A percentile compares a stretch with the other conserved stretches of the same genome.
Conservation (phyloP, 2,113 vertebrate genomes). For the Fukomys damarensis region DNA sequence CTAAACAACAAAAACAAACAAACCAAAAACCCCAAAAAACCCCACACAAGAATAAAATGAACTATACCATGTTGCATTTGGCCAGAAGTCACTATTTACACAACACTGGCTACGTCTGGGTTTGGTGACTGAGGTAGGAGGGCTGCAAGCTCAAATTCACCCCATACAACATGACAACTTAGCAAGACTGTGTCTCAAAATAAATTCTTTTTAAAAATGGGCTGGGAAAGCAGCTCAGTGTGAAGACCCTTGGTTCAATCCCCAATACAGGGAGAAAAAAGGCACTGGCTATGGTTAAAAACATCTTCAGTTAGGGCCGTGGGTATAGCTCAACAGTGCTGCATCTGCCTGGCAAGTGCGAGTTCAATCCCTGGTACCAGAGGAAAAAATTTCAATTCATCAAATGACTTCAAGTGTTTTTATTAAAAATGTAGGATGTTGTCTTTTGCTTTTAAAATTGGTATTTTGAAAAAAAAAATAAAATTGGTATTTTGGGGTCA, state of each 20-base stretch:
- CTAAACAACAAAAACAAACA: neutral
- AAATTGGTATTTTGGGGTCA: too few relatives aligned
- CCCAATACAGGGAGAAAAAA: neutral
- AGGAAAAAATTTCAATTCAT: neutral
- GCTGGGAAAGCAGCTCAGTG: neutral
- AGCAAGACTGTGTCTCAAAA: neutral
- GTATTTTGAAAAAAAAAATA: too few relatives aligned
- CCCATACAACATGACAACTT: neutral
- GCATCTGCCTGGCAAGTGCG: too few relatives aligned
- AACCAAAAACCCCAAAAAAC: neutral
- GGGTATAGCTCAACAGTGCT: too few relatives aligned
- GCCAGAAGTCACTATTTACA: constrained; percentile 3
- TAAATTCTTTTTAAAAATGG: neutral
- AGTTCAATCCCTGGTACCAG: too few relatives aligned
- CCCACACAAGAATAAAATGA: neutral
- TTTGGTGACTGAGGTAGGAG: neutral
- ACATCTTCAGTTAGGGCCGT: neutral
- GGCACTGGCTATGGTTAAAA: neutral
- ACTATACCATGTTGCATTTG: neutral
- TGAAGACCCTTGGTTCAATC: neutral
- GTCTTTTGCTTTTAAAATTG: neutral
- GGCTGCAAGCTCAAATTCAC: neutral
- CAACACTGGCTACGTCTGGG: neutral
- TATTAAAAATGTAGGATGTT: neutral
- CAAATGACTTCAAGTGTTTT: neutral